These are phyloP conservation scores for Prionace glauca DNA, from an alignment of 2,797 vertebrate genomes.

Conservation along the genomic window DNA sequence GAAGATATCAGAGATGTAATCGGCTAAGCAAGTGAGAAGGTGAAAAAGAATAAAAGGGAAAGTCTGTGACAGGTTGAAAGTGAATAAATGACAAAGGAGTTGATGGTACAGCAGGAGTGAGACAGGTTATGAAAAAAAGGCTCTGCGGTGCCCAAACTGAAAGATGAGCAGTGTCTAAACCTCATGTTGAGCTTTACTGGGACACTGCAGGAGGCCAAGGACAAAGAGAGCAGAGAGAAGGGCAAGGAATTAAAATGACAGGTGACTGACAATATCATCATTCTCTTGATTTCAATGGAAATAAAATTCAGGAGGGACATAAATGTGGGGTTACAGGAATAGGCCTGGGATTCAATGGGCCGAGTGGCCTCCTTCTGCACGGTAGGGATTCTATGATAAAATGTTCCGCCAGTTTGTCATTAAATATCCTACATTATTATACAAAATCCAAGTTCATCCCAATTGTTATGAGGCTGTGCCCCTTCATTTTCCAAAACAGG, in stretches of 20 bases:
- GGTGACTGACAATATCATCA: not conserved
- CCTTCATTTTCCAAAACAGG: too few species aligned
- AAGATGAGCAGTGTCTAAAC: not conserved
- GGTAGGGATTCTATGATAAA: not conserved
- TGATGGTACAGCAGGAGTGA: not conserved
- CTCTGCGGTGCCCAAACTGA: not conserved
- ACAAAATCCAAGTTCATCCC: not conserved
- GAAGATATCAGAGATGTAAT: not conserved
- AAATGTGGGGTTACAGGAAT: too few species aligned
- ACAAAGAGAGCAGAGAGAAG: too few species aligned
- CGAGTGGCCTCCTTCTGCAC: too few species aligned
- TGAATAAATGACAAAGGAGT: not conserved
- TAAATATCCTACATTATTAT: not conserved
- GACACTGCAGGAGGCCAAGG: too few species aligned
- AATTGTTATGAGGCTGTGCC: not conserved
- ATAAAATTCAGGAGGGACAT: not conserved
- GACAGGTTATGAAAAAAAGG: not conserved
- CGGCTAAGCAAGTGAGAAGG: not conserved
- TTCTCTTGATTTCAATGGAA: not conserved
- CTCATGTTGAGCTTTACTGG: too few species aligned
- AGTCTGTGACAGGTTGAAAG: not conserved
- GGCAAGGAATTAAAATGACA: not conserved
- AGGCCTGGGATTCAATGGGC: too few species aligned
- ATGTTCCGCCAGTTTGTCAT: not conserved
- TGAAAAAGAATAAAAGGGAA: not conserved